A percentile compares a stretch with the other conserved stretches of the same genome.
These are phyloP conservation scores for Valencia hispanica DNA, from an alignment of 2,797 vertebrate genomes.

Conservation along the genomic window DNA sequence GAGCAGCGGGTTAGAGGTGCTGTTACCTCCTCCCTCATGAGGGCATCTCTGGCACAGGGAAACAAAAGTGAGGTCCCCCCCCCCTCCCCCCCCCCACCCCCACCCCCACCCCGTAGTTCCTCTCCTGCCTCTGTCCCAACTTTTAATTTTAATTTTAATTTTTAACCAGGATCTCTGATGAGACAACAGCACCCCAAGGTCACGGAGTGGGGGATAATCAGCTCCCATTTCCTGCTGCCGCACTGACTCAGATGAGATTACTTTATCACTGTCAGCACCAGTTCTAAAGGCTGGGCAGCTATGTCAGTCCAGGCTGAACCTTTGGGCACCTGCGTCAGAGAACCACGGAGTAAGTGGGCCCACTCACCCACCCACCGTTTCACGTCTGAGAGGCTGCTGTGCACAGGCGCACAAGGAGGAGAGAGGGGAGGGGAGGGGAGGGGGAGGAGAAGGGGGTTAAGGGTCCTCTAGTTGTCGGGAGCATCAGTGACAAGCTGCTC, in stretches of 20 bases:
- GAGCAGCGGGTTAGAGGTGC: slow-evolving; percentile 53
- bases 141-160: background rate
- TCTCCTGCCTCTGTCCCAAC: background rate
- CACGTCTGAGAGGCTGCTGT: slow-evolving; percentile 54
- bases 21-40: slow-evolving; percentile 41
- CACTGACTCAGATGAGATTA: slow-evolving; percentile 63
- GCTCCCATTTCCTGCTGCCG: slow-evolving; percentile 47
- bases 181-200: slow-evolving; percentile 67
- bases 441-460: background rate
- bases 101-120: too few species aligned
- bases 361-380: slow-evolving; percentile 43
- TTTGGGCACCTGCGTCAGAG: slow-evolving; percentile 69
- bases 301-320: slow-evolving; percentile 54
- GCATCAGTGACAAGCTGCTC: slow-evolving; percentile 61
- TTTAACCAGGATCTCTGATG: slow-evolving; percentile 18
- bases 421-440: background rate
- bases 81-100: too few species aligned
- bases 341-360: slow-evolving; percentile 53
- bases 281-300: slow-evolving; percentile 51
- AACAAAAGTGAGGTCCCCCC: slow-evolving; percentile 20
- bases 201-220: slow-evolving; percentile 52
- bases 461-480: slow-evolving; percentile 54
- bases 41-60: slow-evolving; percentile 49
- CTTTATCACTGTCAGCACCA: slow-evolving; percentile 66
- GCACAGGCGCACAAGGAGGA: slow-evolving; percentile 53